phyloP scores from a whole-genome alignment of 2,888 invertebrate species.

The Sarcophaga rosellei region DNA sequence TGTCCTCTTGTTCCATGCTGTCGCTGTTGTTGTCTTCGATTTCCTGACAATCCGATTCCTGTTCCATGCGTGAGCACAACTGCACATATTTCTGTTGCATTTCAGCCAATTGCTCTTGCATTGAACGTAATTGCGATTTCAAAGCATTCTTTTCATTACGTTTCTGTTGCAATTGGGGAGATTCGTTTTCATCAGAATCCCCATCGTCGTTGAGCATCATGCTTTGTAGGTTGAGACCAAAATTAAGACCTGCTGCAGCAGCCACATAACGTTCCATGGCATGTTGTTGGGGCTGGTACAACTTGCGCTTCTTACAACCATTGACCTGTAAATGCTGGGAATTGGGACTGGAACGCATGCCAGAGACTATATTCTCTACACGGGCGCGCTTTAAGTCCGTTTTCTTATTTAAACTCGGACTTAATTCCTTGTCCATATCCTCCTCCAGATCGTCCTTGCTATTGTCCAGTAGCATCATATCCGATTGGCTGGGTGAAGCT shows the following conservation, averaged over 20 bases:
- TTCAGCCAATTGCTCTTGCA: conserved; percentile 94
- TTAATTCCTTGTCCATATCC: conserved; percentile 84
- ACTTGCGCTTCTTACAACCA: conserved; percentile 97
- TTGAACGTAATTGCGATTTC: conserved; percentile 91
- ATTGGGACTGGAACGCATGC: conserved; percentile 94
- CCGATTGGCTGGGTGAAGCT: conserved; percentile 83
- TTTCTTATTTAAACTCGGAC: conserved; percentile 75
- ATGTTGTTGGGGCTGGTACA: conserved; percentile 97
- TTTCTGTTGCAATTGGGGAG: conserved; percentile 90
- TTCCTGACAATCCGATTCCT: conserved; percentile 88
- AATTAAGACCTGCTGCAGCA: conserved; percentile 82
- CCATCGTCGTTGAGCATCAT: conserved; percentile 87
- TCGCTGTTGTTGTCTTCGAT: conserved; percentile 89
- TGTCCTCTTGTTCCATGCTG: conserved; percentile 83
- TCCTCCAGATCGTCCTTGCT: conserved; percentile 87
- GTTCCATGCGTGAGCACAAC: conserved; percentile 92
- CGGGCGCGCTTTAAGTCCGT: conserved; percentile 95
- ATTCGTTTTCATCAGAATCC: conserved; percentile 89
- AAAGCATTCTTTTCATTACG: conserved; percentile 93
- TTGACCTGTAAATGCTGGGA: conserved; percentile 86
- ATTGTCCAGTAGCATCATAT: conserved; percentile 82
- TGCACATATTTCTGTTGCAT: conserved; percentile 96
- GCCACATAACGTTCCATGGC: conserved; percentile 85
- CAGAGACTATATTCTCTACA: conserved; percentile 97
- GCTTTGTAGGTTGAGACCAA: conserved; percentile 83